These are phyloP conservation scores for Athripsodes cinereus DNA, from an alignment of 2,888 invertebrate species.

Conservation along the genomic window DNA sequence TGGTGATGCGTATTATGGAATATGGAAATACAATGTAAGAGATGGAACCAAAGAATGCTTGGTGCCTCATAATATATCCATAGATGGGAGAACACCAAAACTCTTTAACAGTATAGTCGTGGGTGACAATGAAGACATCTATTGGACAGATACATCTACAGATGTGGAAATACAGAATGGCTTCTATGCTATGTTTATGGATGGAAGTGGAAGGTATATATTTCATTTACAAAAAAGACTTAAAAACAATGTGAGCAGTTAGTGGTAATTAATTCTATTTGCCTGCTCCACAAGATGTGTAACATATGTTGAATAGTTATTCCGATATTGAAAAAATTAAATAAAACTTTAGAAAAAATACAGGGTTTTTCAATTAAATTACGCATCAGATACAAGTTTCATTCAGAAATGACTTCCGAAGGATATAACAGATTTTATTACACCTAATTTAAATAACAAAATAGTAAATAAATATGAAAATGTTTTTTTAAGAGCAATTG, in stretches of 20 bases:
- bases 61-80: slow-evolving; percentile 57
- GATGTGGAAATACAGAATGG: slow-evolving; percentile 71
- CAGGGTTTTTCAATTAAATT: too few relatives aligned
- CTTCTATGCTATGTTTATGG: slow-evolving; percentile 56
- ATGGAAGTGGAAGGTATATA: slow-evolving; percentile 77
- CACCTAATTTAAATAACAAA: too few relatives aligned
- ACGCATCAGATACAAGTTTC: not conserved
- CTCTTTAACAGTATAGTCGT: slow-evolving; percentile 72
- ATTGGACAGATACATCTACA: slow-evolving; percentile 80
- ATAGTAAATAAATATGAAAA: too few relatives aligned
- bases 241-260: too few relatives aligned
- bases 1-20: slow-evolving; percentile 82
- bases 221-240: too few relatives aligned
- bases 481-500: too few relatives aligned
- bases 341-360: too few relatives aligned
- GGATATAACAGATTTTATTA: not conserved
- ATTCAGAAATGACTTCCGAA: not conserved
- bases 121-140: slow-evolving; percentile 76
- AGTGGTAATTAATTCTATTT: too few relatives aligned
- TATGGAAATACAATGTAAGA: slow-evolving; percentile 77
- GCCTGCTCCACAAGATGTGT: too few relatives aligned
- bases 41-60: slow-evolving; percentile 61
- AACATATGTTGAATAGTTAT: too few relatives aligned
- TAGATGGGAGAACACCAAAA: slow-evolving; percentile 63
- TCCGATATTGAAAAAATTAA: too few relatives aligned